Evolutionary conservation across 2,113 vertebrate genomes (phyloP).

Genomic region (Asarcornis scutulata): DNA sequence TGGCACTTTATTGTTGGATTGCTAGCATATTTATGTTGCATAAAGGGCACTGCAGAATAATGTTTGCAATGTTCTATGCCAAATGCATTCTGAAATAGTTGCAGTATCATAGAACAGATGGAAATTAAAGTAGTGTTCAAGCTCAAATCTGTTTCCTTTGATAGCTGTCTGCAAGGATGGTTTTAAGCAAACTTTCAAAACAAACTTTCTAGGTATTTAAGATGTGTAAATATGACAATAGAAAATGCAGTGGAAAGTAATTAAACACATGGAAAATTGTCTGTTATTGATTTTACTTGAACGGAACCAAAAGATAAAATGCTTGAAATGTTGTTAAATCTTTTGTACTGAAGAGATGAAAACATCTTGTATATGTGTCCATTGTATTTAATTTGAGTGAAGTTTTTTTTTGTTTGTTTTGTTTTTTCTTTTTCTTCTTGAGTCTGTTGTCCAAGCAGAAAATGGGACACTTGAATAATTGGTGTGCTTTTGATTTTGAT

Average conservation of each 20-base stretch:
- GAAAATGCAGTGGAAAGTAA: not conserved
- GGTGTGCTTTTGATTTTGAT: not conserved
- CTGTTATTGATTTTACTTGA: conserved; percentile 24
- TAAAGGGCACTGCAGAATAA: not conserved
- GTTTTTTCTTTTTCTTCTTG: not conserved
- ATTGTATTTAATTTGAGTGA: not conserved
- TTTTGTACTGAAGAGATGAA: not conserved
- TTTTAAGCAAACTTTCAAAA: conserved; percentile 47
- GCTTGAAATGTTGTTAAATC: not conserved
- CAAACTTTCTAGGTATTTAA: conserved; percentile 38
- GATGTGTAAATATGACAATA: not conserved
- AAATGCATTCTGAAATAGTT: conserved; percentile 22
- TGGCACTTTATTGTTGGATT: not conserved
- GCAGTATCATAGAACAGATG: conserved; percentile 53
- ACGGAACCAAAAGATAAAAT: not conserved
- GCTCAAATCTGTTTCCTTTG: conserved; percentile 14
- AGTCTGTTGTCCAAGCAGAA: not conserved
- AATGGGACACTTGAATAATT: not conserved
- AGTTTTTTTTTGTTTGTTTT: not conserved
- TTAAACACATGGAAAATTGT: not conserved
- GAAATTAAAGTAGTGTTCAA: not conserved
- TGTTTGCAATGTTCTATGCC: not conserved
- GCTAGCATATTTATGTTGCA: not conserved
- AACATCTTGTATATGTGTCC: not conserved
- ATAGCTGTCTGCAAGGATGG: not conserved